Evolutionary conservation across 2,888 invertebrate species (phyloP), one percentile per base, ranked within the genome.

Genomic region (Drosophila testacea): DNA sequence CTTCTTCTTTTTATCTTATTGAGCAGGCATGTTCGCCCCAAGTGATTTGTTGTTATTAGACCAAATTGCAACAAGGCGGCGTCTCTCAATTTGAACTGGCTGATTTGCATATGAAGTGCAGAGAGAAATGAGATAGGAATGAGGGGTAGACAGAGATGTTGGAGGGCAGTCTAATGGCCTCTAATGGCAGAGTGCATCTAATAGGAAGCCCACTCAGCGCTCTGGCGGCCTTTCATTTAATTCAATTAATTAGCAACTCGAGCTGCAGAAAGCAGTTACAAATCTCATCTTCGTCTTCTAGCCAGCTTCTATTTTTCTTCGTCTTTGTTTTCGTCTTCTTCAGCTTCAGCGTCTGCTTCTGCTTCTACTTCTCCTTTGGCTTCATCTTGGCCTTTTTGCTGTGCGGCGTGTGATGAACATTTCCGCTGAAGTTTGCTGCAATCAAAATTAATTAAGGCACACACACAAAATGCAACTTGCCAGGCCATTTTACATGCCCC

Each of bases 391-490:
- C 39, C 44, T 44, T 63, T 66, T 70, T 54, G 59, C 48, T 16
- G 55, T 60, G 69, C 81, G 44, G 54, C 77, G 72, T 83, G 88
- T 83, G 83, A 83, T 86, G 88, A 85, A 70, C 83, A 83, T 83
- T 88, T 88, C 83, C 83, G 88, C 63, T 73, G 59, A 60, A 71
- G 76, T 71, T 62, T 68, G 76, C 61, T 69, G 83, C 88, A 83
- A 83, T 83, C 83, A 88, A 83, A 83, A 88, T 83, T 88, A 83
- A 83, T 83, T 83, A 83, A 83, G 81, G 86, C 80, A 76, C 77
- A 69, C 72, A 82, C 48, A 70, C 46, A 60, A 48, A 81, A 66
- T 64, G 69, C 69, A 65, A 77, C 66, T 52, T 52, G 69, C 69
- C 56, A 52, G 55, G 64, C 62, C 78, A 75, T 72, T 79, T 80